Conservation (phyloP, 2,797 vertebrate species). For the Danionella dracula region DNA sequence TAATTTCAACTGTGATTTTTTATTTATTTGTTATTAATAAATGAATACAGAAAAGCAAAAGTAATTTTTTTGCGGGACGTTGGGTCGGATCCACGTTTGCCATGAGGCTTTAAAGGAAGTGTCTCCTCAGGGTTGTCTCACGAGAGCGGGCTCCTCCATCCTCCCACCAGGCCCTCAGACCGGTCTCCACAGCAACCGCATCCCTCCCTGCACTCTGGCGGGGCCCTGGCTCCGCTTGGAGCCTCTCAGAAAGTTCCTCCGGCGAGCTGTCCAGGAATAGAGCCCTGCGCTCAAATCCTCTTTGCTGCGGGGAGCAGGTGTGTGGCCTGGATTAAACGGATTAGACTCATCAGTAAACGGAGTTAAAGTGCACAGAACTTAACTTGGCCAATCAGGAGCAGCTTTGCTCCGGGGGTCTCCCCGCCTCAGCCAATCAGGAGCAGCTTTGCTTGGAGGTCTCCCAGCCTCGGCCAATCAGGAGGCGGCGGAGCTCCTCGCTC, state of each 20-base stretch:
- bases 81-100: no score
- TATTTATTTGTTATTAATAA: no score
- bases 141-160: no score
- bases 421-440: background rate
- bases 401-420: conserved; percentile 14
- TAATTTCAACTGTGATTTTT: no score
- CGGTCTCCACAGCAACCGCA: conserved; percentile 56
- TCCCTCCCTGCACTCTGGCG: no score
- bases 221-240: no score
- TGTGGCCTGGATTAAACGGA: conserved; percentile 59
- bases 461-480: background rate
- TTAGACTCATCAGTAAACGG: conserved; percentile 51
- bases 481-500: background rate
- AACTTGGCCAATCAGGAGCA: conserved; percentile 41
- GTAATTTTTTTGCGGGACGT: no score
- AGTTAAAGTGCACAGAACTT: conserved; percentile 50
- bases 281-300: background rate
- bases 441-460: conserved; percentile 19
- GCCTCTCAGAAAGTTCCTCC: no score
- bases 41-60: no score
- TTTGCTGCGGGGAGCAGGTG: conserved; percentile 45
- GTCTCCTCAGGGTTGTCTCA: no score
- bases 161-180: background rate
- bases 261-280: background rate
- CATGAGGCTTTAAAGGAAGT: no score